Evolutionary conservation across 2,113 vertebrate species (phyloP), one percentile per base, ranked within the genome.

Genomic region (Sphaerodactylus townsendi): DNA sequence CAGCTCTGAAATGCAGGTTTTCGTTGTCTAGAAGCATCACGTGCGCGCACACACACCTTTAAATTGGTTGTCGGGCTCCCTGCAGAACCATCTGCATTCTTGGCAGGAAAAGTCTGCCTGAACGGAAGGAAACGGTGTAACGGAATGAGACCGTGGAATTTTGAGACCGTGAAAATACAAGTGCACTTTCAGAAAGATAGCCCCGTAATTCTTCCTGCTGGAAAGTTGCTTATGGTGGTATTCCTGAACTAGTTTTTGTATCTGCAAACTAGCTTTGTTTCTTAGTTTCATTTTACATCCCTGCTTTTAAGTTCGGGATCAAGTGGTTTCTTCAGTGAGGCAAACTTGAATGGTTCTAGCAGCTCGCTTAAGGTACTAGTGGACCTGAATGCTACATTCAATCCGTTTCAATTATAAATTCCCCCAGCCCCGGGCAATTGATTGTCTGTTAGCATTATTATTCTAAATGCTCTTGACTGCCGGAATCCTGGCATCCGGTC

Each of bases 401-500:
- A 56, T 82, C 85, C 76, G 88, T 82, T 82, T 88, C 89, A 87
- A 82, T 64, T 86, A 66, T 83, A 81, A 73, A 53, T 93, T 93
- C 89, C 90, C 86, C 8, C n/a, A n/a, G n/a, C 28, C 5, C 88
- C 80, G 2, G 87, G 44, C 81, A 70, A 77, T 91, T 86, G 89
- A 86, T 92, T 93, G 90, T 86, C 86, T 78, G 81, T 93, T 87
- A 86, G 75, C 92, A 82, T 81, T 88, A 1, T 87, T 90, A 86
- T n/a, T 93, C 71, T 87, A 82, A 89, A 71, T 89, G 82, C 89
- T 93, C 83, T 92, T 73, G 82, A 91, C 6, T 6, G 91, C 87
- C 93, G 92, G 86, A 94, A 89, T 91, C 77, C 82, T 94, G 92
- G 84, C 90, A 90, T 81, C 53, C 13, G 13, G 86, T 91, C 83